Evolutionary conservation across 2,888 invertebrate genomes (phyloP).

Genomic region (Lapara coniferarum): DNA sequence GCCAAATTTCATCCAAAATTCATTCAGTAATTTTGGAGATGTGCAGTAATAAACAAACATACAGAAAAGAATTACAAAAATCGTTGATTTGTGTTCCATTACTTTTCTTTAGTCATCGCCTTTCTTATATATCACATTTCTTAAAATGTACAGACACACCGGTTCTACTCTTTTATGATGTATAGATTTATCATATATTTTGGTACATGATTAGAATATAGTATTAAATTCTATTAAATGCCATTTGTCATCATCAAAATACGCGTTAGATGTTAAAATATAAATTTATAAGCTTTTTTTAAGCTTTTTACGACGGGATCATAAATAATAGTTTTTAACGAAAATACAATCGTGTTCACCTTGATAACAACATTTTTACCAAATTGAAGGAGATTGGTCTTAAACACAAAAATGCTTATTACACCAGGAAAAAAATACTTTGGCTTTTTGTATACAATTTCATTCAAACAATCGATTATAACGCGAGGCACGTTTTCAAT

Average conservation of each 20-base stretch:
- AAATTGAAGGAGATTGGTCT: not conserved
- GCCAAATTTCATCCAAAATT: too few species aligned
- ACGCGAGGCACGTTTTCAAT: constrained; percentile 43
- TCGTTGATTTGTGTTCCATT: too few species aligned
- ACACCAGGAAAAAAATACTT: not conserved
- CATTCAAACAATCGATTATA: constrained; percentile 17
- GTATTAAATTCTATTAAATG: not conserved
- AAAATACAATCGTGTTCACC: not conserved
- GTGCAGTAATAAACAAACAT: too few species aligned
- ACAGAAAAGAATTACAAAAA: too few species aligned
- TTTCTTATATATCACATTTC: too few species aligned
- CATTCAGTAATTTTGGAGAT: too few species aligned
- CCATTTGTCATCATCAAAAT: not conserved
- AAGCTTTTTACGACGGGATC: not conserved
- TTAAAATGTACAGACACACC: too few species aligned
- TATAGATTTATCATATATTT: too few species aligned
- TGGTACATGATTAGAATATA: not conserved
- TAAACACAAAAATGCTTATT: not conserved
- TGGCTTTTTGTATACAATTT: constrained; percentile 21
- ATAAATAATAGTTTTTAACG: not conserved
- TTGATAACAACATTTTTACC: not conserved
- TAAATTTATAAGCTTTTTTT: not conserved
- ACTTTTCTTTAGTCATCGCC: too few species aligned
- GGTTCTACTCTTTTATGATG: too few species aligned
- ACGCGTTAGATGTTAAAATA: not conserved